A percentile compares a stretch with the other conserved stretches of the same genome.
Evolutionary conservation across 1,140 invertebrate species (phyloP).

Genomic region (Drosophila neocordata): DNA sequence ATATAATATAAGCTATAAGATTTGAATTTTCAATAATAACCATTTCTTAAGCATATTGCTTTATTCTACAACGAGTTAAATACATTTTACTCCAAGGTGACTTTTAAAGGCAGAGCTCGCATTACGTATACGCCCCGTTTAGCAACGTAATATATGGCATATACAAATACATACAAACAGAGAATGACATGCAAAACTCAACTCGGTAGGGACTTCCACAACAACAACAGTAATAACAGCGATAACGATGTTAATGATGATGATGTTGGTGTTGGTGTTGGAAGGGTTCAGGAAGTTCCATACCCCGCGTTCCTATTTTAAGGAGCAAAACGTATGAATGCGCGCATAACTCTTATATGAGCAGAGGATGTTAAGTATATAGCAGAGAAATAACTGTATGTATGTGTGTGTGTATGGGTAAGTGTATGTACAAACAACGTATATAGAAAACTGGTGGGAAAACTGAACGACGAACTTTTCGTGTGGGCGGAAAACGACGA

Average conservation of each 20-base stretch:
- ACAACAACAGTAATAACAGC: neutral
- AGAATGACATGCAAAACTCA: slow-evolving; percentile 40
- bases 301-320: slow-evolving; percentile 27
- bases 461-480: slow-evolving; percentile 68
- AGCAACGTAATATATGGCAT: slow-evolving; percentile 29
- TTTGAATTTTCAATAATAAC: too few species aligned
- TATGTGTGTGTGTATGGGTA: slow-evolving; percentile 36
- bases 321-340: slow-evolving; percentile 53
- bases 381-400: slow-evolving; percentile 32
- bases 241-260: neutral
- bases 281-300: slow-evolving; percentile 41
- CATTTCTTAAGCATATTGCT: too few species aligned
- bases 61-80: neutral
- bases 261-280: neutral
- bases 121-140: slow-evolving; percentile 50
- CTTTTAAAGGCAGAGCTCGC: slow-evolving; percentile 11
- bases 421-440: slow-evolving; percentile 19
- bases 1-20: too few species aligned
- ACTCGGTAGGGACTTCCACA: neutral
- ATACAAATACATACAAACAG: slow-evolving; percentile 16
- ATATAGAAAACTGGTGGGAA: slow-evolving; percentile 23
- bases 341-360: slow-evolving; percentile 69
- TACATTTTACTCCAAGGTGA: slow-evolving; percentile 25
- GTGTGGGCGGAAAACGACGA: slow-evolving; percentile 57
- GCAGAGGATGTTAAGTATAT: slow-evolving; percentile 44